Percentiles rank a stretch among this genome's conserved stretches.
phyloP scores from a whole-genome alignment of 2,888 invertebrate genomes.

The Eristalis arbustorum region DNA sequence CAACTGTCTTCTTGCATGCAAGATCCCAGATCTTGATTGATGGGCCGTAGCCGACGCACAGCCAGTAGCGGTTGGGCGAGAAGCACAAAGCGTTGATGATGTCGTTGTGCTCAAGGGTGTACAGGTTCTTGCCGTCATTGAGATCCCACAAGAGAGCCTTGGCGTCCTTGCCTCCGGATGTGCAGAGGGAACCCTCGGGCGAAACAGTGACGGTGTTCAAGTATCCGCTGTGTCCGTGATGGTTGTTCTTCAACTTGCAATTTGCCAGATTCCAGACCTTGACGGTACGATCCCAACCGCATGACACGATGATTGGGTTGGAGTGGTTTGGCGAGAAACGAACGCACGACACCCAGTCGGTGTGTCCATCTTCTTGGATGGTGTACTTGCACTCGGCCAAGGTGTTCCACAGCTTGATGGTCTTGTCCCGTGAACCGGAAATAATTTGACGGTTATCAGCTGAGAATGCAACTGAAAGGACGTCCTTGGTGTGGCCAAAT shows the following conservation, averaged over 20 bases:
- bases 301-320: conserved; percentile 99
- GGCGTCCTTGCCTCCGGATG: conserved; percentile 99
- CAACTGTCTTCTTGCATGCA: conserved; percentile 99
- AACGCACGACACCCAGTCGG: conserved; percentile 99
- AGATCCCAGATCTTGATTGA: conserved; percentile 99
- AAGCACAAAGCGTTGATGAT: conserved; percentile 99
- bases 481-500: too few species aligned
- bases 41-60: conserved; percentile 99
- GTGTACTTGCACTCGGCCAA: conserved; percentile 99
- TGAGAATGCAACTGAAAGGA: conserved; percentile 99
- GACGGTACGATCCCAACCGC: conserved; percentile 98
- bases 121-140: conserved; percentile 99
- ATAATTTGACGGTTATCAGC: conserved; percentile 99
- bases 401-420: conserved; percentile 99
- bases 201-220: conserved; percentile 99
- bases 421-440: conserved; percentile 98
- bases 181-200: conserved; percentile 99
- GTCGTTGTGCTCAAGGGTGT: conserved; percentile 98
- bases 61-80: conserved; percentile 99
- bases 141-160: conserved; percentile 99
- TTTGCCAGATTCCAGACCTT: conserved; percentile 99
- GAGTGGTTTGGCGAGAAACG: conserved; percentile 98
- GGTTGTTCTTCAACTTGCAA: conserved; percentile 99
- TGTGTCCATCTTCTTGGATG: conserved; percentile 96
- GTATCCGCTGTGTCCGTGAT: conserved; percentile 97